A percentile compares a stretch with the other conserved stretches of the same genome.
Conservation (phyloP, 1,140 invertebrate genomes). For the Drosophila ironensis region DNA sequence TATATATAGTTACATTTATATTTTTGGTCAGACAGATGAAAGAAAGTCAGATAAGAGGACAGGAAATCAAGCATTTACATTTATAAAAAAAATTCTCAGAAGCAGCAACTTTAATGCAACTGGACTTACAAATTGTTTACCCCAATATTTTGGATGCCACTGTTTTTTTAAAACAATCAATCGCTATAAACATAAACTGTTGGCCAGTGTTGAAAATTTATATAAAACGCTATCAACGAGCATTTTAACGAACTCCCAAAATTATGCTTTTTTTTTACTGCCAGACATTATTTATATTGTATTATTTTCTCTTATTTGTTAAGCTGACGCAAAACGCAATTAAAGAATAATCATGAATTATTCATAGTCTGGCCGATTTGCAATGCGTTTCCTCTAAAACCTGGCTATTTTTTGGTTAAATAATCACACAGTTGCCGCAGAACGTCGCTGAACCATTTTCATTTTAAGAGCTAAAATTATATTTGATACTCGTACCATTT, state of each 20-base stretch:
- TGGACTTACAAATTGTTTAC: too few relatives aligned
- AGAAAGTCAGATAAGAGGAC: too few relatives aligned
- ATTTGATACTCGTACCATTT: constrained; percentile 14
- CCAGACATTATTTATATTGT: not conserved
- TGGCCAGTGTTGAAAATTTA: constrained; percentile 6
- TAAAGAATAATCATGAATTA: not conserved
- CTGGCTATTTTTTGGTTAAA: too few relatives aligned
- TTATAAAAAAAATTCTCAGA: too few relatives aligned
- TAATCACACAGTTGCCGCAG: too few relatives aligned
- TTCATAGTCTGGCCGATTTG: not conserved
- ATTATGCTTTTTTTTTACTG: constrained; percentile 3
- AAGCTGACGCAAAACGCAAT: not conserved
- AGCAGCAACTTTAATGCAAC: too few relatives aligned
- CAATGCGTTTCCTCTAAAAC: not conserved
- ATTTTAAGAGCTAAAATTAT: not conserved
- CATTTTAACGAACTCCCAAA: not conserved
- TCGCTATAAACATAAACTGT: constrained; percentile 10
- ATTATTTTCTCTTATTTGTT: not conserved
- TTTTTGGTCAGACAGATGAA: too few relatives aligned
- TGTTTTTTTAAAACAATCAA: not conserved
- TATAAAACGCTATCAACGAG: not conserved
- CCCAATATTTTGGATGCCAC: too few relatives aligned
- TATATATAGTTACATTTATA: too few relatives aligned
- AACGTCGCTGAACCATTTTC: not conserved
- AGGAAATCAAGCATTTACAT: too few relatives aligned